Base-by-base conservation (phyloP, 2,113 vertebrate species). In the Planiliza haematocheilus region DNA sequence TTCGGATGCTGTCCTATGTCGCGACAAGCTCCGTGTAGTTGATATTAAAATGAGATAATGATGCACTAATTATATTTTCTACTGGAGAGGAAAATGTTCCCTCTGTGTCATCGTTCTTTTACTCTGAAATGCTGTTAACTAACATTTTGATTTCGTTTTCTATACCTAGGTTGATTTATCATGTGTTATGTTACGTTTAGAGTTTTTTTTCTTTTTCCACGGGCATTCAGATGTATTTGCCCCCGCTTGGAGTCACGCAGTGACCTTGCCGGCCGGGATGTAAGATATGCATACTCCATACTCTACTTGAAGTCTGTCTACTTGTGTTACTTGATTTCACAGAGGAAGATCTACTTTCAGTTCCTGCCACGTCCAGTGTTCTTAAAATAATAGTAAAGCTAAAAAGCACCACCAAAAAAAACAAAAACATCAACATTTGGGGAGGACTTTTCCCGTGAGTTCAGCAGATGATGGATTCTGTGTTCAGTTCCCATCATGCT, bases 231-330 rank as follows among this genome's bases (percentile, higher is more conserved):
- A 67, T 83, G 42, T 57, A 53, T 58, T 58, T 56, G 10, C 21
- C 69, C 69, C 58, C 21, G 20, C 85, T 74, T 51, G 57, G 66
- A 72, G 59, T 71, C 45, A 70, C 42, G 24, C 17, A 8, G 52
- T 11, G 36, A 64, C 73, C 61, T 50, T 39, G 57, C 58, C 52
- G 68, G 64, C 58, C 52, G 68, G 64, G 67, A 84, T 77, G 73
- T 79, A 86, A 77, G 21, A 60, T 77, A 86, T 85, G 66, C 84
- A 89, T 88, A 86, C 70, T 82, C 74, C 55, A 82, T 77, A 87
- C 58, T 85, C 68, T 91, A 90, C 91, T 93, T 91, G 86, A 91
- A 91, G 63, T 87, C 50, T 76, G 53, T 66, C 77, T 73, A 62
- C 62, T 61, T 69, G 50, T 60, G 74, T 61, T 76, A 84, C 66